A percentile compares a stretch with the other conserved stretches of the same genome.
Evolutionary conservation across 2,797 vertebrate species (phyloP).

Genomic region (Mormyrus proboscirostris): DNA sequence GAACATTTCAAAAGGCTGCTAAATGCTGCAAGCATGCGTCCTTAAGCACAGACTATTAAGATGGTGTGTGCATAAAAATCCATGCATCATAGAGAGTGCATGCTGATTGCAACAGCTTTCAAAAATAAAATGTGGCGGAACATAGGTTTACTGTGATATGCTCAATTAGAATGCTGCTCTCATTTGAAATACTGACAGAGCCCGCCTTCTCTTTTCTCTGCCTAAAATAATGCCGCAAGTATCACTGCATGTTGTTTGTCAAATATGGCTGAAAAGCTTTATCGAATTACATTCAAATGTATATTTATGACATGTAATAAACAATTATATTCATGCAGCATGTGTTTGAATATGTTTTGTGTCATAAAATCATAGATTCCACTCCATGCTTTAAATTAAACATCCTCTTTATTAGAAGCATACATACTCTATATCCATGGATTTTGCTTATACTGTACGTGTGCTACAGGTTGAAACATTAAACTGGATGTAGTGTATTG

Average conservation of each 20-base stretch:
- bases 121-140: not conserved
- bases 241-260: not conserved
- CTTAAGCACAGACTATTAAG: slow-evolving; percentile 26
- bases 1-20: slow-evolving; percentile 25
- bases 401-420: not conserved
- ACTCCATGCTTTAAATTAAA: slow-evolving; percentile 1
- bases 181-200: not conserved
- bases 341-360: not conserved
- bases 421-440: not conserved
- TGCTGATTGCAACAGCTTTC: slow-evolving; percentile 25
- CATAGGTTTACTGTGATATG: slow-evolving; percentile 11
- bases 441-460: not conserved
- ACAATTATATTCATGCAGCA: not conserved
- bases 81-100: slow-evolving; percentile 33
- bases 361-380: slow-evolving; percentile 6
- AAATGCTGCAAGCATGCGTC: slow-evolving; percentile 38
- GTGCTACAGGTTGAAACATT: not conserved
- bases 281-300: not conserved
- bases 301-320: not conserved
- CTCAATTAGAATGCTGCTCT: slow-evolving; percentile 1
- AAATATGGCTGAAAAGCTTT: not conserved
- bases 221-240: not conserved
- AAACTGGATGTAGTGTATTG: not conserved
- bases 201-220: not conserved
- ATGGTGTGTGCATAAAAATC: slow-evolving; percentile 27